Evolutionary conservation across 2,888 invertebrate species (phyloP).

Genomic region (Drosophila buzzatii): DNA sequence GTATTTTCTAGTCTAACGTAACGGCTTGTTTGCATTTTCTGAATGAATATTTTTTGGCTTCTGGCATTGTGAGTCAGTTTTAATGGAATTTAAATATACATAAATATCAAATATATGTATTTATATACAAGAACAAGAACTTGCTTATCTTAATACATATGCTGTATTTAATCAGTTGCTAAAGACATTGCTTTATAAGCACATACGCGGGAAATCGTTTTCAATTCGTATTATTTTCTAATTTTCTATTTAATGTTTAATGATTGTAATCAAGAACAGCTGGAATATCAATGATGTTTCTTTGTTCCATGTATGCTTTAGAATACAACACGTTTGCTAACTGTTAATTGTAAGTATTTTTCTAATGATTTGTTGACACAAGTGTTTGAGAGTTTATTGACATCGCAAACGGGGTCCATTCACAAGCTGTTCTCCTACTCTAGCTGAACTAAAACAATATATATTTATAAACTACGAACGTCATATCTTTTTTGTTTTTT

Average conservation of each 20-base stretch:
- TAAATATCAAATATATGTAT: background rate
- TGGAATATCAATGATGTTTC: constrained; percentile 17
- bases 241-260: constrained; percentile 1
- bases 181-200: background rate
- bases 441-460: constrained; percentile 1
- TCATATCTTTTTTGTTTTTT: constrained; percentile 1
- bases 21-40: constrained; percentile 17
- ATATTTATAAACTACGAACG: background rate
- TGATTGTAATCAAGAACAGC: constrained; percentile 18
- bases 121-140: background rate
- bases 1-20: constrained; percentile 5
- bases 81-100: constrained; percentile 45
- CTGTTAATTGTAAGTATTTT: constrained; percentile 14
- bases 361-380: constrained; percentile 57
- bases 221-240: background rate
- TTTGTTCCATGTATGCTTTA: background rate
- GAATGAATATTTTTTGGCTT: constrained; percentile 48
- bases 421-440: background rate
- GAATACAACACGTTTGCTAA: background rate
- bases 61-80: constrained; percentile 48
- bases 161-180: constrained; percentile 4
- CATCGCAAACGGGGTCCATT: constrained; percentile 22
- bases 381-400: constrained; percentile 51
- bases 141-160: constrained; percentile 5
- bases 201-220: constrained; percentile 9